phyloP scores from a whole-genome alignment of 1,140 invertebrate species.

The Lithobius niger region DNA sequence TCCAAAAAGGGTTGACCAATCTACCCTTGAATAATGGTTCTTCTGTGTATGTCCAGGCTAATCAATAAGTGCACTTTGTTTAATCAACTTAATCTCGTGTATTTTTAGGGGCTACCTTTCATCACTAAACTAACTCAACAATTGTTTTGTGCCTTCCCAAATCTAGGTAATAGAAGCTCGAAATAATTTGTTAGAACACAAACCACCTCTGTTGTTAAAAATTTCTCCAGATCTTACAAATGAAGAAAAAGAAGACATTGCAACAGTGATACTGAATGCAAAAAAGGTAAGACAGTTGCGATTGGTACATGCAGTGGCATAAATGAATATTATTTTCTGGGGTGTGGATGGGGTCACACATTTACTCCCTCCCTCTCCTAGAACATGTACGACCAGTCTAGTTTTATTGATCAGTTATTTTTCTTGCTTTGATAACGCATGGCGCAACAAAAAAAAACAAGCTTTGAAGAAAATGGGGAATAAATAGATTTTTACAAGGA shows the following conservation, averaged over 20 bases:
- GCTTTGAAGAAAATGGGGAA: no score
- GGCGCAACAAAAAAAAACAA: no score
- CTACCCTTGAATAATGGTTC: background rate
- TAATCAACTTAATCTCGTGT: no score
- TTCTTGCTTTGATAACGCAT: no score
- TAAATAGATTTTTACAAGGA: no score
- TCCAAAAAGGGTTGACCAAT: background rate
- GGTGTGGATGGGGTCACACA: no score
- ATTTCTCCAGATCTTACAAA: constrained; percentile 78
- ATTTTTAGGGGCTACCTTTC: no score
- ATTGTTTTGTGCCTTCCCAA: background rate
- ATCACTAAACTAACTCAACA: background rate
- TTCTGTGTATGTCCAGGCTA: background rate
- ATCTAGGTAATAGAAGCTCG: constrained; percentile 46
- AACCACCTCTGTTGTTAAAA: constrained; percentile 66
- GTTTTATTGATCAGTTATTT: no score
- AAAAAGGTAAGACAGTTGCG: constrained; percentile 18
- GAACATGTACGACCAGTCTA: no score
- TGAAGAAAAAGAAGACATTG: constrained; percentile 69
- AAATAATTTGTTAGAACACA: constrained; percentile 35
- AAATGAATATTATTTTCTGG: no score
- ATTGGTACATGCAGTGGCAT: no score
- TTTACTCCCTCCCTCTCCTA: no score
- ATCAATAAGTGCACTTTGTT: background rate
- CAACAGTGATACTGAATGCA: constrained; percentile 37